These are phyloP conservation scores for Corythaeola cristata DNA, from an alignment of 2,113 vertebrate species.

Conservation along the genomic window DNA sequence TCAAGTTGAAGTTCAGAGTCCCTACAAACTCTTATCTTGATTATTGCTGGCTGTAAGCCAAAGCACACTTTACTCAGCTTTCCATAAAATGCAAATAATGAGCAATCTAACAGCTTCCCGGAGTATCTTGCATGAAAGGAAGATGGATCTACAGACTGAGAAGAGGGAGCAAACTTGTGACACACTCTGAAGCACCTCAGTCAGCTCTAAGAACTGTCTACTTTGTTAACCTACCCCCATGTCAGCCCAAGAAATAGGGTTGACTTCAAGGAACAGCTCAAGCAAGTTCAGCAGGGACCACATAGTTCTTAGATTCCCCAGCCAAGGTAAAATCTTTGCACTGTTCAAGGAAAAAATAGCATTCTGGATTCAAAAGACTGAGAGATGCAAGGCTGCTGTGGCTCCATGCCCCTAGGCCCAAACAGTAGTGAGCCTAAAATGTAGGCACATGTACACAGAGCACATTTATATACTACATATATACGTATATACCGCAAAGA, in stretches of 20 bases:
- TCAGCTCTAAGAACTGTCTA: neutral
- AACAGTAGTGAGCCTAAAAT: neutral
- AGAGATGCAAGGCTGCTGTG: neutral
- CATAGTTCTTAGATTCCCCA: neutral
- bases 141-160: neutral
- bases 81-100: neutral
- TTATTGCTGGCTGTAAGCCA: neutral
- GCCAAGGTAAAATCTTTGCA: neutral
- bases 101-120: neutral
- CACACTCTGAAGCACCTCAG: neutral
- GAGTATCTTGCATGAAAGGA: neutral
- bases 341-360: neutral
- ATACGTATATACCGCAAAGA: neutral
- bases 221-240: neutral
- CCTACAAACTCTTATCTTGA: neutral
- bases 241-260: neutral
- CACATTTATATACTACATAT: accelerated
- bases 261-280: neutral
- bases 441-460: neutral
- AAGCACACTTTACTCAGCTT: neutral
- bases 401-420: neutral
- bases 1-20: neutral
- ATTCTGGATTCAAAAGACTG: neutral
- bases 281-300: neutral
- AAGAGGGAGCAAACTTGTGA: neutral